Percentiles rank a stretch among this genome's conserved stretches.
phyloP scores from a whole-genome alignment of 2,888 invertebrate species.

The Thymelicus acteon region DNA sequence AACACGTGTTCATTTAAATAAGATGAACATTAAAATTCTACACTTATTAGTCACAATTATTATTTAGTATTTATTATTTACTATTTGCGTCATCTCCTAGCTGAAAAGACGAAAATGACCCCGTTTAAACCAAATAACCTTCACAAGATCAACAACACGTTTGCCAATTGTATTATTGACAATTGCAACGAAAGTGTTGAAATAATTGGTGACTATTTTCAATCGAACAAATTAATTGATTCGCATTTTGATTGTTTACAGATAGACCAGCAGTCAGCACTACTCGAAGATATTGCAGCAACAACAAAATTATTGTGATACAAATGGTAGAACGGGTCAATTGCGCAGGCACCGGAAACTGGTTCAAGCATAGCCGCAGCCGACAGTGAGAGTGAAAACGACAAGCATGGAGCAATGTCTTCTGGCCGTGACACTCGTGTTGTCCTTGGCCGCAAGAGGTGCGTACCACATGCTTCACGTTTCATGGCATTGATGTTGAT shows the following conservation, averaged over 20 bases:
- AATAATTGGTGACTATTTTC: neutral
- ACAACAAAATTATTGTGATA: neutral
- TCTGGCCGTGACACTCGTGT: slow-evolving; percentile 55
- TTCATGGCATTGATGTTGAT: slow-evolving; percentile 19
- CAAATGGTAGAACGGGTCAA: slow-evolving; percentile 31
- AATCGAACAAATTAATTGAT: neutral
- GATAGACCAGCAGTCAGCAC: slow-evolving; percentile 14
- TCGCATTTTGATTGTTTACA: slow-evolving; percentile 18
- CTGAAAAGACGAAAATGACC: neutral
- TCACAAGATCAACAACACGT: neutral
- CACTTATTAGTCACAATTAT: neutral
- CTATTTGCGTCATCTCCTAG: neutral
- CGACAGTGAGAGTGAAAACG: slow-evolving; percentile 43
- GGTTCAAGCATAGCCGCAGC: slow-evolving; percentile 41
- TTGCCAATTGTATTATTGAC: no score
- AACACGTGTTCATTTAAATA: neutral
- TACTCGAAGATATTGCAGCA: slow-evolving; percentile 19
- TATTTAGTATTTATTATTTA: neutral
- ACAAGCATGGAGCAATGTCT: slow-evolving; percentile 60
- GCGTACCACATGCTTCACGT: slow-evolving; percentile 45
- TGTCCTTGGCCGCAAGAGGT: slow-evolving; percentile 69
- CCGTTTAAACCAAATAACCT: neutral
- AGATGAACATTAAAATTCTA: neutral
- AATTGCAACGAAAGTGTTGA: neutral
- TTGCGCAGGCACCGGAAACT: slow-evolving; percentile 46